phyloP scores from a whole-genome alignment of 1,140 invertebrate genomes.

The Drosophila carrolli region DNA sequence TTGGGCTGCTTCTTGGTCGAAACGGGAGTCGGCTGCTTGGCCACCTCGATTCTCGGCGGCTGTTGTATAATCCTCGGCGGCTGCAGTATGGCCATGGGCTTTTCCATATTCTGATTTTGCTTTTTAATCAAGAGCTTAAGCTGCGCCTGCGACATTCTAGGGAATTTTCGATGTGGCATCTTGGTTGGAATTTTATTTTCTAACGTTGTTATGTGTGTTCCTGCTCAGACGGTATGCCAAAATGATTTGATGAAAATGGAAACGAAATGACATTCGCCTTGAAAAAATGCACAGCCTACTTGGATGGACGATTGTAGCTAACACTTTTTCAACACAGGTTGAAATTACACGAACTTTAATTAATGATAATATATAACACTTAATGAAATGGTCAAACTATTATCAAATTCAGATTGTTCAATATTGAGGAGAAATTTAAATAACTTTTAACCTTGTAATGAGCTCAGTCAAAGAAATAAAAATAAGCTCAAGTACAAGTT shows the following conservation, averaged over 20 bases:
- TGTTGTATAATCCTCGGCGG: background rate
- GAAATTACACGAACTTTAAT: too few relatives aligned
- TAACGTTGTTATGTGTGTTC: background rate
- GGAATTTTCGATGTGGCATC: slow-evolving; percentile 17
- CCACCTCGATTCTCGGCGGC: background rate
- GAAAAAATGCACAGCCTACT: background rate
- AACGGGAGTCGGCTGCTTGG: background rate
- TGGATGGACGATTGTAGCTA: too few relatives aligned
- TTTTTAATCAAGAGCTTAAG: slow-evolving; percentile 4
- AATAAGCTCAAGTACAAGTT: too few relatives aligned
- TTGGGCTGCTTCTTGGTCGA: background rate
- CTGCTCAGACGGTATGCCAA: slow-evolving; percentile 3
- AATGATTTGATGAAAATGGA: background rate
- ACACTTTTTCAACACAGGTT: too few relatives aligned
- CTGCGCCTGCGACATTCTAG: slow-evolving; percentile 2
- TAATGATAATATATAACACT: too few relatives aligned
- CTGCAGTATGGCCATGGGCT: background rate
- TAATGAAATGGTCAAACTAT: too few relatives aligned
- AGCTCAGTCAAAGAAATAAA: too few relatives aligned
- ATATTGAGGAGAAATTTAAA: too few relatives aligned
- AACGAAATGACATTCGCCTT: background rate
- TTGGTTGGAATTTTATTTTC: slow-evolving; percentile 1
- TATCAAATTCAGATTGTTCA: too few relatives aligned
- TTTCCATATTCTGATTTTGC: slow-evolving; percentile 1
- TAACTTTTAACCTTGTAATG: too few relatives aligned